These are phyloP conservation scores for Odontocerum albicorne DNA, from an alignment of 2,888 invertebrate species.

Conservation along the genomic window DNA sequence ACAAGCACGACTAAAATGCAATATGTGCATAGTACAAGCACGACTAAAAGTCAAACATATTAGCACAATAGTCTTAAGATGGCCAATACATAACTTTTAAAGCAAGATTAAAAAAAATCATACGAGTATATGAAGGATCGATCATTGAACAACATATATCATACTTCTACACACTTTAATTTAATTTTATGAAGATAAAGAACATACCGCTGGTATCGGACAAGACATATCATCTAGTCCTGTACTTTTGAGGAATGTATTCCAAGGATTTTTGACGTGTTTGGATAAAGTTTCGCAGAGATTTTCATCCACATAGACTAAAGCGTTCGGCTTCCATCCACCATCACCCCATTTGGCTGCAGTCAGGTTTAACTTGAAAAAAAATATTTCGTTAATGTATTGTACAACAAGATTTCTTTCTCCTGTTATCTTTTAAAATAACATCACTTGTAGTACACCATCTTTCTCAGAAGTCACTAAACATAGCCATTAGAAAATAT, in stretches of 20 bases:
- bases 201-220: conserved; percentile 7
- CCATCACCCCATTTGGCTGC: conserved; percentile 29
- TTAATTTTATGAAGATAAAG: too few species aligned
- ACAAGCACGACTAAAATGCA: too few species aligned
- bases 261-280: conserved; percentile 1
- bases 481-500: too few species aligned
- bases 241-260: neutral
- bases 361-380: conserved; percentile 8
- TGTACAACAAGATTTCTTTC: neutral
- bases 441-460: too few species aligned
- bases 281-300: conserved; percentile 5
- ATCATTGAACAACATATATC: neutral
- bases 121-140: neutral
- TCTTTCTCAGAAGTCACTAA: too few species aligned
- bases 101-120: neutral
- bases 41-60: too few species aligned
- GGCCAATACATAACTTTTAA: too few species aligned
- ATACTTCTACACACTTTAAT: neutral
- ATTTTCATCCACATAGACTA: conserved; percentile 2
- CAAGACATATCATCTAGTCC: neutral
- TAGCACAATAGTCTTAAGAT: too few species aligned
- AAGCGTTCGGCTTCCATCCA: conserved; percentile 27
- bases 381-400: neutral
- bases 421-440: too few species aligned
- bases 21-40: too few species aligned